Base-by-base conservation (phyloP, 2,113 vertebrate genomes). In the Pontoporia blainvillei region DNA sequence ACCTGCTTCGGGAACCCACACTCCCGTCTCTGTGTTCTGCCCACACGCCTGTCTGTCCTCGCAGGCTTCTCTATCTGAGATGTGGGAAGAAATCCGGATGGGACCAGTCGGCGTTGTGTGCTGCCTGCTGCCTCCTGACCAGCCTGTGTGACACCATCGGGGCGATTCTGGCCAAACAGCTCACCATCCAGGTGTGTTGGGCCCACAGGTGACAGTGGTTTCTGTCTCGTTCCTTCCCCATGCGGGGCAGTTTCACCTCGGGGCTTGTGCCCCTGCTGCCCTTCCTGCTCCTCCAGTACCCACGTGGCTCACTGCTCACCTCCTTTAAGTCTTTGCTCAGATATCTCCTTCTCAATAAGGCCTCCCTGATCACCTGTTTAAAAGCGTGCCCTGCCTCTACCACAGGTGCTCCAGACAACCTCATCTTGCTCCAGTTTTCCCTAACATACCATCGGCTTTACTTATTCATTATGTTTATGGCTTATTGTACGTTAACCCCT, bases 101-200 rank as follows among this genome's bases (percentile, higher is more conserved):
- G 8, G 96, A 97, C 41, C 96, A 86, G 29, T 94, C 95, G 0
- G 21, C 86, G 2, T 84, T 94, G 29, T 97, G 96, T 29, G 96
- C 97, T 12, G 57, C 98, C 0, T 99, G 99, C 97, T 96, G 98
- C 97, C 98, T 99, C 66, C 85, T 99, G 46, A 99, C 98, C 13
- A 98, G 98, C 93, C 27, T 99, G 78, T 99, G 99, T 94, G 98
- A 98, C 73, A 71, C 98, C 0, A 71, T 98, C 0, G 98, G 99
- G 21, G 99, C 98, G 0, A 36, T 99, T 85, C 98, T 99, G 3
- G 98, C 99, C 71, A 98, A 96, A 23, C 99, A 99, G 96, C 98
- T 99, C 1, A 52, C 96, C 0, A 98, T 99, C 86, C 98, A 98
- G 99, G 99, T 99, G 86, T 10, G 84, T 61, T 2, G 5, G 7